These are phyloP conservation scores for Plebejus argus DNA, from an alignment of 2,888 invertebrate genomes.

Conservation along the genomic window DNA sequence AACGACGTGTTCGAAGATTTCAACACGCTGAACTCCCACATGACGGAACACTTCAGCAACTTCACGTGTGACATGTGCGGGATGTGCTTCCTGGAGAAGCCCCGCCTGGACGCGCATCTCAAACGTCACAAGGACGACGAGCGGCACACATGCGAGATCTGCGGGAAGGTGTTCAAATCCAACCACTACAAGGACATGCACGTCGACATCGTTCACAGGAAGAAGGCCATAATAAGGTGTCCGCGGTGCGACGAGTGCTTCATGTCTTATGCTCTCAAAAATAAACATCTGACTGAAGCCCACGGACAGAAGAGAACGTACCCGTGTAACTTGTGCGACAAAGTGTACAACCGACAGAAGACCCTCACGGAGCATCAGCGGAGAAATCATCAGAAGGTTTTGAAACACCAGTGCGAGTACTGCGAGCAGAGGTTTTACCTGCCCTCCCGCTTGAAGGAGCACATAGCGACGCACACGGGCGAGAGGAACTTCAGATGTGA, in stretches of 20 bases:
- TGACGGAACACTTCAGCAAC: constrained; percentile 73
- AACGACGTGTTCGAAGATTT: constrained; percentile 70
- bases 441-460: constrained; percentile 70
- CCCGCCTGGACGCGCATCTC: constrained; percentile 72
- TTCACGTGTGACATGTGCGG: constrained; percentile 72
- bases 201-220: constrained; percentile 71
- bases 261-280: constrained; percentile 70
- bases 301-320: constrained; percentile 71
- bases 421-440: constrained; percentile 78
- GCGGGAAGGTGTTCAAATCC: constrained; percentile 72
- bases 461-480: constrained; percentile 78
- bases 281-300: constrained; percentile 68
- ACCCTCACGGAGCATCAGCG: constrained; percentile 70
- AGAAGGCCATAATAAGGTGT: constrained; percentile 69
- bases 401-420: constrained; percentile 77
- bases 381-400: constrained; percentile 69
- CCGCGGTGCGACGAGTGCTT: constrained; percentile 72
- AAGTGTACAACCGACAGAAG: constrained; percentile 71
- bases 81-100: constrained; percentile 73
- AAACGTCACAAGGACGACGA: constrained; percentile 75
- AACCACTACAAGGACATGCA: constrained; percentile 75
- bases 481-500: constrained; percentile 80
- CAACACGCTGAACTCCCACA: constrained; percentile 67
- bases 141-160: constrained; percentile 74
- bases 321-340: constrained; percentile 71